Evolutionary conservation across 2,113 vertebrate genomes (phyloP), one percentile per base, ranked within the genome.

Genomic region (Peromyscus leucopus): DNA sequence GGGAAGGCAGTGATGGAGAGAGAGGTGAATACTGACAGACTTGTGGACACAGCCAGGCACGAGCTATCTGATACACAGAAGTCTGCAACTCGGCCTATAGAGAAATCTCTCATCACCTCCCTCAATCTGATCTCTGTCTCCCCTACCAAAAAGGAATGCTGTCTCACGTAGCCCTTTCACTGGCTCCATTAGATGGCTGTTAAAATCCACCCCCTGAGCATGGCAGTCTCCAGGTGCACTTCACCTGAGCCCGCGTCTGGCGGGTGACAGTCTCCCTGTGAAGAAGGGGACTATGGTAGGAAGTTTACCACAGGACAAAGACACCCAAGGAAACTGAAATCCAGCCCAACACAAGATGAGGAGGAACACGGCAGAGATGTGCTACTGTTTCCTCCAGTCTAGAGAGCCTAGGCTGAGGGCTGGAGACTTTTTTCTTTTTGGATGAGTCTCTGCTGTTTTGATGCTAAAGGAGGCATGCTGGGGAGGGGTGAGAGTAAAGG

Each of bases 101-200:
- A 93, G 86, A 91, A 39, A 80, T 97, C 97, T 94, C 89, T 98
- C 98, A 97, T 95, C 97, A 96, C 97, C 93, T 97, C 95, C 55
- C 31, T 89, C 93, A 96, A 95, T 95, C 95, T 94, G 87, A 97
- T 97, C 95, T 96, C 93, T 69, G 86, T 94, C 97, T 96, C 75
- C 51, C 75, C 61, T 78, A 90, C 80, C 78, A 83, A 59, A 94
- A 96, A 69, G 89, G 97, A 97, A 87, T 92, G 90, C 42, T 96
- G 86, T 87, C 95, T 94, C 96, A 67, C 95, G 82, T 59, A 7
- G 55, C 39, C 83, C 76, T 98, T 98, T 97, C 97, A 97, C 48
- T 94, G 93, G 78, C 86, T 94, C 97, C 96, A 97, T 97, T 97
- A 97, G 94, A 94, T 88, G 71, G 75, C 94, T 96, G 89, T 97